Conservation (phyloP, 2,113 vertebrate species). For the Apodemus speciosus region DNA sequence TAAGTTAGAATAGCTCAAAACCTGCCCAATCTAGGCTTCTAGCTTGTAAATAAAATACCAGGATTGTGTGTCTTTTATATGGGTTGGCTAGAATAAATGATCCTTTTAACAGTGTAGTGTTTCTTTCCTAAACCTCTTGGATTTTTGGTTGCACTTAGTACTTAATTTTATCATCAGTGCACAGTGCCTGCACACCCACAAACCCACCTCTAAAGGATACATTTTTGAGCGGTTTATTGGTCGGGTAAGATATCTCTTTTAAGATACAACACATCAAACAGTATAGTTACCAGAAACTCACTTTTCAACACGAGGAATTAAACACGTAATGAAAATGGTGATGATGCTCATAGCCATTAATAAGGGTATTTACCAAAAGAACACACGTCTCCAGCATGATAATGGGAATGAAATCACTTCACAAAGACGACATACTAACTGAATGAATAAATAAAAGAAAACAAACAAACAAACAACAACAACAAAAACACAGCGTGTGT, state of each 20-base stretch:
- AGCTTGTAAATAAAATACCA: no score
- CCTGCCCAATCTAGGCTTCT: no score
- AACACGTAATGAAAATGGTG: background rate
- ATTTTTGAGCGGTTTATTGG: background rate
- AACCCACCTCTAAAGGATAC: background rate
- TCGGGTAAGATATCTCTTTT: background rate
- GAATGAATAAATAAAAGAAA: background rate
- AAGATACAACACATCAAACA: background rate
- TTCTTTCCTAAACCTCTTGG: background rate
- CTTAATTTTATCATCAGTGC: background rate
- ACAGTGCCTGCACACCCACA: background rate
- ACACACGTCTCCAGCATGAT: background rate
- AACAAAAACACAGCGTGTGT: background rate
- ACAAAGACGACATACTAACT: background rate
- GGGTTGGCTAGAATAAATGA: no score
- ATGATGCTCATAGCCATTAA: background rate
- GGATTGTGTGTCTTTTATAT: no score
- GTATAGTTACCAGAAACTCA: background rate
- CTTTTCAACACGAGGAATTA: constrained; percentile 14
- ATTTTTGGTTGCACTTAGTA: constrained; percentile 8
- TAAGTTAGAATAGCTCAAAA: no score
- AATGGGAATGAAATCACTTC: constrained; percentile 8
- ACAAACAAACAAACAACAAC: background rate
- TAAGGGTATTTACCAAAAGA: constrained; percentile 26
- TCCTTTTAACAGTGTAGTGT: background rate